Base-by-base conservation (phyloP, 2,888 invertebrate genomes). In the Pristionchus japonicus region DNA sequence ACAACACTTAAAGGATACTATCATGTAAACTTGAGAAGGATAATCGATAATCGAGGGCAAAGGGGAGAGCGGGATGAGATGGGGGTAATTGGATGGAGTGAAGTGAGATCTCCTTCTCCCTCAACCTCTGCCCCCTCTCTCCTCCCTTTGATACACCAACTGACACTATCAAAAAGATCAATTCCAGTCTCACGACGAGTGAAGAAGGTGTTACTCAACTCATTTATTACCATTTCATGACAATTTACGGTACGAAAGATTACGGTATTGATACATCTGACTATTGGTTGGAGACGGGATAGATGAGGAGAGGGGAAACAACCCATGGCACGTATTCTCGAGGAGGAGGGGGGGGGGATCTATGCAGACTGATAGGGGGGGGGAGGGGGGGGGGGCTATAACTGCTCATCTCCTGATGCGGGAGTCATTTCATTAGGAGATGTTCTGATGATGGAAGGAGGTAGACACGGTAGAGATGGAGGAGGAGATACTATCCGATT, bases 351-450 rank as follows among this genome's bases (percentile, higher is more conserved):
- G 31, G 23, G 83, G 31, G 52, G 47, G n/a, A 57, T 23, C 40
- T 40, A 57, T 37, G 37, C 37, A 57, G 23, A n/a, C n/a, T n/a
- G n/a, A n/a, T n/a, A n/a, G n/a, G n/a, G n/a, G n/a, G n/a, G n/a
- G n/a, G n/a, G 61, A 37, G 34, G 43, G 52, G 23, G 61, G 20
- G 34, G 27, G 52, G 17, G 23, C 87, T 88, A 91, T 17, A 92
- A 89, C 87, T 89, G 90, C 82, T 92, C 92, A 84, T 92, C 92
- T 3, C 91, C 92, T 20, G 90, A 90, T 17, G 90, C 91, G 23
- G 92, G 92, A 23, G 92, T 92, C 88, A 92, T 87, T 87, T 92
- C 92, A 87, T 90, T 90, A 3, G 92, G 92, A 37, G 92, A 92
- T 4, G 92, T 92, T 67, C 90, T 77, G 2, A 91, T 89, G 84